Percentiles rank a stretch among this genome's conserved stretches.
These are phyloP conservation scores for Gastrophryne carolinensis DNA, from an alignment of 2,797 vertebrate species.

Conservation along the genomic window DNA sequence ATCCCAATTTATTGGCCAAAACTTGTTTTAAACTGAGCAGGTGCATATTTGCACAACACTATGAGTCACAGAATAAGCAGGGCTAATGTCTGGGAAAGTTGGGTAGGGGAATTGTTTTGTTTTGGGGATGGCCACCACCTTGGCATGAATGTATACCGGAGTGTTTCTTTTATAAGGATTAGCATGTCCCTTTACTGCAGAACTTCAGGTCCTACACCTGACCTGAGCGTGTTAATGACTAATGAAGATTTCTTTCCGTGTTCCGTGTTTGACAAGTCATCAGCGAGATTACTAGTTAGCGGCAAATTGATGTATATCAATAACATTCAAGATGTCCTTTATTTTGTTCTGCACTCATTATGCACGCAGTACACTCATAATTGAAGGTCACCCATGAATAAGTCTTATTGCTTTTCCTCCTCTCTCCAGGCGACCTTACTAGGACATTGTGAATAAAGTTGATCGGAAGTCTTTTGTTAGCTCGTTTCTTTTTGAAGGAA, in stretches of 20 bases:
- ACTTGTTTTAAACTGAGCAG: no score
- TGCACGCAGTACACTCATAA: not conserved
- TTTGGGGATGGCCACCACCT: no score
- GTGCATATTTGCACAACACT: no score
- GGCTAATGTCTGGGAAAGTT: no score
- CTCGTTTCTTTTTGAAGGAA: no score
- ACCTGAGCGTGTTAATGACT: not conserved
- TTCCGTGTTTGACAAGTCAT: conserved; percentile 1
- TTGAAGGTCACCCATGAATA: conserved; percentile 34
- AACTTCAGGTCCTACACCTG: not conserved
- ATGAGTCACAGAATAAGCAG: no score
- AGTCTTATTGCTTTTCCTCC: not conserved
- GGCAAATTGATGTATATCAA: conserved; percentile 32
- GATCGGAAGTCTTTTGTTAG: not conserved
- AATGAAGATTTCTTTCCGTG: not conserved
- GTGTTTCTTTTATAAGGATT: not conserved
- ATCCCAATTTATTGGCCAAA: no score
- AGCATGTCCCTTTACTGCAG: no score
- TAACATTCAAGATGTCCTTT: conserved; percentile 23
- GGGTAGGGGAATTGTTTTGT: no score
- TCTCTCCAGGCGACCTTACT: not conserved
- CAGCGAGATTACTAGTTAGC: conserved; percentile 7
- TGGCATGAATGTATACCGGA: no score
- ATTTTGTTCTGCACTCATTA: not conserved
- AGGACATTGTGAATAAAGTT: not conserved